phyloP scores from a whole-genome alignment of 2,113 vertebrate species.

The Pachyramphus minor region DNA sequence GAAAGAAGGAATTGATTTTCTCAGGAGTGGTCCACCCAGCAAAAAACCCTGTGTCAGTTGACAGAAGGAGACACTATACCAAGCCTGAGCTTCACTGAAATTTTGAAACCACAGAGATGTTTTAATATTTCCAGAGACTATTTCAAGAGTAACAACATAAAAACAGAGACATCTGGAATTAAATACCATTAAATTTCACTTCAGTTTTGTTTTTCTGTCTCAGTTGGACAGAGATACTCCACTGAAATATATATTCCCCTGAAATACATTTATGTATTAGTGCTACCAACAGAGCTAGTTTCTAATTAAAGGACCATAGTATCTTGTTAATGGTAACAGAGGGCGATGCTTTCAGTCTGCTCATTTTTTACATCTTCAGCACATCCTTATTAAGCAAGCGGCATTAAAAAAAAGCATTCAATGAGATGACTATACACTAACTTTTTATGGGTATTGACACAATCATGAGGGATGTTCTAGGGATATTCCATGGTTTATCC shows the following conservation, averaged over 20 bases:
- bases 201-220: constrained; percentile 43
- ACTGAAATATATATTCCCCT: background rate
- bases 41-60: background rate
- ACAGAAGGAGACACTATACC: constrained; percentile 23
- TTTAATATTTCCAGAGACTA: constrained; percentile 61
- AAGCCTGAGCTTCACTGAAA: background rate
- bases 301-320: constrained; percentile 44
- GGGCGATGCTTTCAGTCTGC: background rate
- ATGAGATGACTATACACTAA: background rate
- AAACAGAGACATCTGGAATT: constrained; percentile 52
- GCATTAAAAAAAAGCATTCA: background rate
- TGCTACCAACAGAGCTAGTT: constrained; percentile 14
- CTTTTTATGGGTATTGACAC: background rate
- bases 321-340: constrained; percentile 18
- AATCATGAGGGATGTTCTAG: background rate
- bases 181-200: constrained; percentile 21
- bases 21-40: constrained; percentile 23
- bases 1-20: constrained; percentile 53
- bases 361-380: constrained; percentile 12
- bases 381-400: background rate
- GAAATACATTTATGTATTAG: constrained; percentile 27
- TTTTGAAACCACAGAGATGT: constrained; percentile 26
- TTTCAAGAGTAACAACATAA: constrained; percentile 49
- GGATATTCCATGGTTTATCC: background rate
- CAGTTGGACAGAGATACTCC: constrained; percentile 19